A percentile compares a stretch with the other conserved stretches of the same genome.
These are phyloP conservation scores for Camptogramma bilineatum DNA, from an alignment of 2,888 invertebrate genomes.

Conservation along the genomic window DNA sequence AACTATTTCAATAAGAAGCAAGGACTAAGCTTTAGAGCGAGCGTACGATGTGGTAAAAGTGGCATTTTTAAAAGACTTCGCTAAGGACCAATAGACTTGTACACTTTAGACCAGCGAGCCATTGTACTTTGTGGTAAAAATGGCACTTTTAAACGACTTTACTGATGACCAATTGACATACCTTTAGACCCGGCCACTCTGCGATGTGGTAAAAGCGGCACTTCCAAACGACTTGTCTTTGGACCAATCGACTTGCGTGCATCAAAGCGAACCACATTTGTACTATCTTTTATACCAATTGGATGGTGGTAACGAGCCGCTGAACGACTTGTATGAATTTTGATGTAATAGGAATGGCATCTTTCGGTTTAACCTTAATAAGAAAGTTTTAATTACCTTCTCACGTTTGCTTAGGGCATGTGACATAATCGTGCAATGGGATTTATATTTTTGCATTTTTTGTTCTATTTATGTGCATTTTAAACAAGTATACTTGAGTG, in stretches of 20 bases:
- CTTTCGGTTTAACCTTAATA: neutral
- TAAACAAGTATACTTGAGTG: slow-evolving; percentile 58
- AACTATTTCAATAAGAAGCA: too few species aligned
- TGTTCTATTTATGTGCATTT: slow-evolving; percentile 50
- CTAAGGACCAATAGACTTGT: too few species aligned
- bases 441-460: slow-evolving; percentile 15
- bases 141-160: neutral
- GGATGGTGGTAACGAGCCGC: too few species aligned
- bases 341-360: neutral
- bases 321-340: neutral
- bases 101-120: too few species aligned
- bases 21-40: too few species aligned
- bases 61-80: too few species aligned
- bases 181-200: too few species aligned
- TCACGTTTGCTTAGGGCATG: slow-evolving; percentile 6
- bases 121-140: too few species aligned
- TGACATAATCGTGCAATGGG: slow-evolving; percentile 22
- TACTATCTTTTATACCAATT: too few species aligned
- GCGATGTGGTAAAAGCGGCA: too few species aligned
- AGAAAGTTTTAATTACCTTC: neutral
- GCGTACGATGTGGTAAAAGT: too few species aligned
- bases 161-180: too few species aligned
- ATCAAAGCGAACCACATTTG: neutral
- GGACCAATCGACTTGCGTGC: neutral
- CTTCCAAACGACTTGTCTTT: neutral